phyloP scores from a whole-genome alignment of 2,888 invertebrate genomes.

The Pammene aurita region DNA sequence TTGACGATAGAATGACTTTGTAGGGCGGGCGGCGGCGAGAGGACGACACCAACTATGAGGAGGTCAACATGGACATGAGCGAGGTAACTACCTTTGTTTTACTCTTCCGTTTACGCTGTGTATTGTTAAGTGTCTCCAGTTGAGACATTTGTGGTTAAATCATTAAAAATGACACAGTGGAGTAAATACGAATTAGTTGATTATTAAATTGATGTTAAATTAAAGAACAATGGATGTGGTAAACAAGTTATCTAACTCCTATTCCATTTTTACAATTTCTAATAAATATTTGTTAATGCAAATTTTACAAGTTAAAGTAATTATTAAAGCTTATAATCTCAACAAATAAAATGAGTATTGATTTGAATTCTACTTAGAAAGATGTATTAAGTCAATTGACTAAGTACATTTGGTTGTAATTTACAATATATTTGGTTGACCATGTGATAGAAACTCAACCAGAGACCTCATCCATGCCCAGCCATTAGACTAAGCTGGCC shows the following conservation, averaged over 20 bases:
- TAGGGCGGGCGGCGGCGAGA: slow-evolving; percentile 73
- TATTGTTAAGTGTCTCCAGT: slow-evolving; percentile 10
- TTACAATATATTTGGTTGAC: not conserved
- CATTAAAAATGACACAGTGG: too few species aligned
- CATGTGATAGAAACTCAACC: slow-evolving; percentile 1
- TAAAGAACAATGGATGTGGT: too few species aligned
- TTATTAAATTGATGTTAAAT: too few species aligned
- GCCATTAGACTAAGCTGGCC: slow-evolving; percentile 18
- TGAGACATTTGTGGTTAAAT: not conserved
- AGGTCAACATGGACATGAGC: slow-evolving; percentile 91
- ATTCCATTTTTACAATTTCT: too few species aligned
- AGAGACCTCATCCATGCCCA: slow-evolving; percentile 12
- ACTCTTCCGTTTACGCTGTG: slow-evolving; percentile 8
- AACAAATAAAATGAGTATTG: too few species aligned
- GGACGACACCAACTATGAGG: slow-evolving; percentile 88
- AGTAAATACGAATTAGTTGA: too few species aligned
- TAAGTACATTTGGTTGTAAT: too few species aligned
- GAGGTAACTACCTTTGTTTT: slow-evolving; percentile 78
- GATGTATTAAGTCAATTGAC: too few species aligned
- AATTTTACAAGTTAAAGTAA: too few species aligned
- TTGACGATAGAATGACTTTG: slow-evolving; percentile 83
- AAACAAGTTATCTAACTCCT: too few species aligned
- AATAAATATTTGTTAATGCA: not conserved
- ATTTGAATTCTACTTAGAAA: too few species aligned
- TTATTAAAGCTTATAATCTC: too few species aligned